Evolutionary conservation across 2,797 vertebrate species (phyloP), one percentile per base, ranked within the genome.

Genomic region (Cheirogaleus major): DNA sequence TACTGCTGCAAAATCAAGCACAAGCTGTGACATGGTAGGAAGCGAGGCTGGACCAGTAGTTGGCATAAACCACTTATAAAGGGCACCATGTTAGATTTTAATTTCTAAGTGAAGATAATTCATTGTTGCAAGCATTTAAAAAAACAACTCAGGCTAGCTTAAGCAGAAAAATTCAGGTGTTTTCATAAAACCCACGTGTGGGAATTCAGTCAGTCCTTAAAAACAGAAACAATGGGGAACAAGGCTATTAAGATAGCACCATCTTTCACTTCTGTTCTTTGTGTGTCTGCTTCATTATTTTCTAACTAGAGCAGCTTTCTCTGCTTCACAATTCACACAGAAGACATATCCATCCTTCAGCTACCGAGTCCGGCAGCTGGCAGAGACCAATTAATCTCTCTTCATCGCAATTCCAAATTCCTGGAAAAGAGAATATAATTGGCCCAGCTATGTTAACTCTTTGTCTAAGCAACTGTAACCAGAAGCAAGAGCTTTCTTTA

Each of bases 121-220:
- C 1, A 18, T 5, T 87, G 27, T 59, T 70, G 0, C 2, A n/a
- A 63, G 3, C 70, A 91, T 32, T 91, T 85, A 70, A 50, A 43
- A 38, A 61, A 73, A 84, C 2, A 41, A 43, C 7, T 30, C 27
- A 81, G 32, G 11, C 48, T 88, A n/a, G 6, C 2, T 78, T 89
- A 85, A 75, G 30, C 1, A 80, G 52, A 93, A 97, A 73, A 87
- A 52, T n/a, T 41, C 2, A 76, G 7, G 5, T 23, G 10, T 13
- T 92, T 95, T 88, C 57, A 90, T 38, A 65, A 87, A 88, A 82
- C 1, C 18, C 48, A 70, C 50, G 11, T 48, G 8, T 59, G 13
- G 20, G 63, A 94, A 93, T 50, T 70, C 11, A 88, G 7, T 50
- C 43, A 50, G 45, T 94, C n/a, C n/a, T 96, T 91, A 78, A 30